Evolutionary conservation across 1,140 invertebrate species (phyloP).

Genomic region (Drosophila pseudoobscura): DNA sequence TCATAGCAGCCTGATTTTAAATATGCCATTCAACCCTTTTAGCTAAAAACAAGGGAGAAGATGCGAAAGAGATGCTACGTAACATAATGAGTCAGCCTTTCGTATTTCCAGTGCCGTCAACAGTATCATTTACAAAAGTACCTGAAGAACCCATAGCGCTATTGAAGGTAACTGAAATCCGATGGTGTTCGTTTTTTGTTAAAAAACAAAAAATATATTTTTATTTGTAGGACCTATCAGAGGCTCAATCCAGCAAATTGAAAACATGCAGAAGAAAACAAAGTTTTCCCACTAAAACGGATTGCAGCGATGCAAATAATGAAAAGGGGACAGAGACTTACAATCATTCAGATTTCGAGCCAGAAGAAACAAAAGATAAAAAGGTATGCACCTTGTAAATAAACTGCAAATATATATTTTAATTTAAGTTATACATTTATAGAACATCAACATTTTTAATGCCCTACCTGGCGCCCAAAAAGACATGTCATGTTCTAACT

Average conservation of each 20-base stretch:
- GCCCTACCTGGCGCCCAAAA: conserved; percentile 84
- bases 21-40: conserved; percentile 3
- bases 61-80: conserved; percentile 88
- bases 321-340: conserved; percentile 52
- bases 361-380: conserved; percentile 67
- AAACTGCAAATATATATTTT: background rate
- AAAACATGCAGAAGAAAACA: conserved; percentile 81
- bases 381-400: conserved; percentile 35
- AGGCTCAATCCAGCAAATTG: conserved; percentile 61
- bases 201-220: background rate
- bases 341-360: conserved; percentile 46
- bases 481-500: conserved; percentile 91
- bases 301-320: conserved; percentile 55
- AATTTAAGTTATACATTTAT: background rate
- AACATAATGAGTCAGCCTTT: conserved; percentile 89
- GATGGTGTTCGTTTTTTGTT: background rate
- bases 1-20: background rate
- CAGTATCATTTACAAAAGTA: conserved; percentile 67
- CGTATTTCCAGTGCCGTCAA: conserved; percentile 86
- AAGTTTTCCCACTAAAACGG: conserved; percentile 78
- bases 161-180: conserved; percentile 61
- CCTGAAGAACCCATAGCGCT: conserved; percentile 79
- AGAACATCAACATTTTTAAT: conserved; percentile 55
- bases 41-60: conserved; percentile 82
- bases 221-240: conserved; percentile 57